These are phyloP conservation scores for Neotragus moschatus DNA, from an alignment of 2,113 vertebrate genomes.

Conservation along the genomic window DNA sequence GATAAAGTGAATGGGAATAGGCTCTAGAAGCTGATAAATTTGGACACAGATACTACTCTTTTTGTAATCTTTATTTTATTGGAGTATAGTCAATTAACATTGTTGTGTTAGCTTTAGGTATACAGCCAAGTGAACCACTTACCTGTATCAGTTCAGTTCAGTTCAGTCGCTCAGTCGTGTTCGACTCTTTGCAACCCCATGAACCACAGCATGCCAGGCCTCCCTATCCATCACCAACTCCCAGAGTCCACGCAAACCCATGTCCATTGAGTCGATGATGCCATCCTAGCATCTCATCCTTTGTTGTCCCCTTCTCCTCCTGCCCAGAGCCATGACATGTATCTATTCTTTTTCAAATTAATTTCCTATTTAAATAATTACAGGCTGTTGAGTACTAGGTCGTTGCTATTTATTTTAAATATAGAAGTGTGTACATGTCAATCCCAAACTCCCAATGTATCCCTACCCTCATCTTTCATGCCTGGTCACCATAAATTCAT, in stretches of 20 bases:
- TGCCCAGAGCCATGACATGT: neutral
- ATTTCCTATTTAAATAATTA: neutral
- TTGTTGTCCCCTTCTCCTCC: too few species aligned
- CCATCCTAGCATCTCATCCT: too few species aligned
- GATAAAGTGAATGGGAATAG: neutral
- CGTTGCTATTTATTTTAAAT: neutral
- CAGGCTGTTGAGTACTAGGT: neutral
- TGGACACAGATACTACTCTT: neutral
- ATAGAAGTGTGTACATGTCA: neutral
- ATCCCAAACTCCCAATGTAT: neutral
- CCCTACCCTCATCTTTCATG: neutral
- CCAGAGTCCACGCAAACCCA: rapidly evolving
- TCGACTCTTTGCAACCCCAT: rapidly evolving
- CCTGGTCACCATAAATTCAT: neutral
- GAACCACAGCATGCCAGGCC: rapidly evolving
- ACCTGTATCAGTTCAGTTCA: neutral
- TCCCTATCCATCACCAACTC: too few species aligned
- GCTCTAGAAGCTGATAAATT: neutral
- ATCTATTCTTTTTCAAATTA: neutral
- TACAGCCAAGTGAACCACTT: neutral
- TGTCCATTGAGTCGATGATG: rapidly evolving
- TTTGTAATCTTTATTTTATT: neutral
- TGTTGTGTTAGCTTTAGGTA: neutral
- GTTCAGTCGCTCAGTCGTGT: too few species aligned
- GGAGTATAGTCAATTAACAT: neutral